Evolutionary conservation across 2,888 invertebrate genomes (phyloP), one percentile per base, ranked within the genome.

Genomic region (Patella pellucida): DNA sequence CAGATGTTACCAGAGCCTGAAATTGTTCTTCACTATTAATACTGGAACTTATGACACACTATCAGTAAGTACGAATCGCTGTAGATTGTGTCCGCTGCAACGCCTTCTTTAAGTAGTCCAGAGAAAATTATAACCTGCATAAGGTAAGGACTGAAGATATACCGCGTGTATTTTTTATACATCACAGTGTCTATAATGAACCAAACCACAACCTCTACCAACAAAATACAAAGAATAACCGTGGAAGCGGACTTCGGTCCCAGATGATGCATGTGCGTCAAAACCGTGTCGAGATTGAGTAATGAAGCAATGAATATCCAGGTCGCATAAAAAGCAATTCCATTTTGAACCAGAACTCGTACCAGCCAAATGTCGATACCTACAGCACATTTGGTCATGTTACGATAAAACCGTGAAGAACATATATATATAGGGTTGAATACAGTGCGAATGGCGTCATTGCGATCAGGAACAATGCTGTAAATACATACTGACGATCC

Each of bases 241-340:
- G 85, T 78, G 5, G 81, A 69, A 23, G 79, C 79, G 23, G 79
- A 76, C 0, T 73, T 71, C 3, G 80, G 77, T 52, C 74, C 75
- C n/a, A 77, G 76, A 68, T 81, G n/a, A n/a, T n/a, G n/a, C n/a
- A n/a, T n/a, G n/a, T n/a, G n/a, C n/a, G 83, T 84, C 72, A 88
- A 73, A 7, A 86, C 87, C 27, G 88, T 81, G 11, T 83, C 83
- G 51, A 88, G 74, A 77, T 88, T 89, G 5, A 88, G 78, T 50
- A 88, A 78, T 7, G 88, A 82, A 12, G 88, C 89, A 11, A 89
- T 81, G 9, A 86, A 85, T 9, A 84, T 83, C 88, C 88, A 89
- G 0, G 86, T 83, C 2, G 87, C 87, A 76, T 87, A 89, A 73
- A 88, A 85, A 7, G 85, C 86, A 16, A 89, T 74, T 3, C 88